Evolutionary conservation across 2,888 invertebrate genomes (phyloP).

Genomic region (Xanthorhoe spadicearia): DNA sequence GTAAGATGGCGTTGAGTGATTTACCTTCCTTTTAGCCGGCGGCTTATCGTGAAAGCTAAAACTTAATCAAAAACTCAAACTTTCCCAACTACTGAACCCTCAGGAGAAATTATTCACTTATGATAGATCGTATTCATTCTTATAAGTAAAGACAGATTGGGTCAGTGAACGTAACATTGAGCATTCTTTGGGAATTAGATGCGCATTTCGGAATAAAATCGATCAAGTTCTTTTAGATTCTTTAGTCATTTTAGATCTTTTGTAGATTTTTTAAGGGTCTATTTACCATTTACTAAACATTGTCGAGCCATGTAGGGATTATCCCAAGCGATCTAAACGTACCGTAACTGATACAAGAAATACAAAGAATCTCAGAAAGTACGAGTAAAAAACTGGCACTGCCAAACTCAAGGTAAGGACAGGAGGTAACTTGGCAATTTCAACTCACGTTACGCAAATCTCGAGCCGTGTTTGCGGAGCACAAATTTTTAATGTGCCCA

Average conservation of each 20-base stretch:
- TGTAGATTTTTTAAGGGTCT: no score
- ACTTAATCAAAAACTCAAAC: slow-evolving; percentile 31
- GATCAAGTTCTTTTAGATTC: no score
- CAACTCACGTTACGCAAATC: slow-evolving; percentile 55
- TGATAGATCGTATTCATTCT: slow-evolving; percentile 31
- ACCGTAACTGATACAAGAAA: no score
- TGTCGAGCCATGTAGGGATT: no score
- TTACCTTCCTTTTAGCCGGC: slow-evolving; percentile 18
- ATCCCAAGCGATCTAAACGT: no score
- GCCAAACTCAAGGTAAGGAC: slow-evolving; percentile 27
- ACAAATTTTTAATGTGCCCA: slow-evolving; percentile 66
- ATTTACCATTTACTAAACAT: no score
- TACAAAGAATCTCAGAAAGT: background rate
- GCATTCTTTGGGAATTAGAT: no score
- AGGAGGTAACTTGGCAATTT: slow-evolving; percentile 45
- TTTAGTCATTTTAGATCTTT: no score
- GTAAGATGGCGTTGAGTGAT: slow-evolving; percentile 23
- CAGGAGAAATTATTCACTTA: slow-evolving; percentile 38
- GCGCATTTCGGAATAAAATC: no score
- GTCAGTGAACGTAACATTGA: background rate
- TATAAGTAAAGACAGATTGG: background rate
- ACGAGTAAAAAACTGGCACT: slow-evolving; percentile 29
- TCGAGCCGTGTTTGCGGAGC: slow-evolving; percentile 58
- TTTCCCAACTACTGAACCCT: slow-evolving; percentile 33
- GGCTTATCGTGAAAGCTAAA: slow-evolving; percentile 24